These are phyloP conservation scores for Dinomys branickii DNA, from an alignment of 2,113 vertebrate genomes.

Conservation along the genomic window DNA sequence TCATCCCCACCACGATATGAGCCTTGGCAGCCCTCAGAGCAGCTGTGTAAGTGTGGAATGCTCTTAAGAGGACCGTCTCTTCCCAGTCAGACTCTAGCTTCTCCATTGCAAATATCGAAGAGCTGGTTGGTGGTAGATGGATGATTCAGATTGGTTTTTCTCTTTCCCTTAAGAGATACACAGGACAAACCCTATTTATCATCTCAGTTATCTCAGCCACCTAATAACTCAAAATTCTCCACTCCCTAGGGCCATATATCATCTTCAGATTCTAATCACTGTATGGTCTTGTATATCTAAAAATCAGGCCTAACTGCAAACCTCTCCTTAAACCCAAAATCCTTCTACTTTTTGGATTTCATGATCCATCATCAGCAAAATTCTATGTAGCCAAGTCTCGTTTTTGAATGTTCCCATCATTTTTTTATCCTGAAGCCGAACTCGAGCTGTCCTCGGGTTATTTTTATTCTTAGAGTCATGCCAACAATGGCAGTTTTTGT, in stretches of 20 bases:
- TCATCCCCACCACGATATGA: accelerated
- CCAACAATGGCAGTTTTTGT: neutral
- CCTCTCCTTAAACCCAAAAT: neutral
- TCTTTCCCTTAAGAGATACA: neutral
- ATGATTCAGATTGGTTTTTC: neutral
- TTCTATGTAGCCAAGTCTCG: neutral
- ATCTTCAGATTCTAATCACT: neutral
- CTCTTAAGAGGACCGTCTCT: neutral
- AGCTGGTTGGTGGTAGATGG: neutral
- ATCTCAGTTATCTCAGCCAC: neutral
- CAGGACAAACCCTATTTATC: neutral
- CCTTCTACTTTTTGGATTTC: neutral
- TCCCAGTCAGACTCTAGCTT: neutral
- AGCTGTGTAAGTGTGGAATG: accelerated
- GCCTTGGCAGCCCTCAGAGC: neutral
- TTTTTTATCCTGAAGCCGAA: neutral
- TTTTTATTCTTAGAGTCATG: neutral
- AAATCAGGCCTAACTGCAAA: neutral
- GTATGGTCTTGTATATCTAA: neutral
- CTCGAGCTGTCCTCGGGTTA: neutral
- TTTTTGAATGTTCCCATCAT: neutral
- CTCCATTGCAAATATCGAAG: neutral
- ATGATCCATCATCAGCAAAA: neutral
- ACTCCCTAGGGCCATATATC: neutral
- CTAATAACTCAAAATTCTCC: neutral